These are phyloP conservation scores for Mizuhopecten yessoensis DNA, from an alignment of 1,140 invertebrate genomes.

Conservation along the genomic window DNA sequence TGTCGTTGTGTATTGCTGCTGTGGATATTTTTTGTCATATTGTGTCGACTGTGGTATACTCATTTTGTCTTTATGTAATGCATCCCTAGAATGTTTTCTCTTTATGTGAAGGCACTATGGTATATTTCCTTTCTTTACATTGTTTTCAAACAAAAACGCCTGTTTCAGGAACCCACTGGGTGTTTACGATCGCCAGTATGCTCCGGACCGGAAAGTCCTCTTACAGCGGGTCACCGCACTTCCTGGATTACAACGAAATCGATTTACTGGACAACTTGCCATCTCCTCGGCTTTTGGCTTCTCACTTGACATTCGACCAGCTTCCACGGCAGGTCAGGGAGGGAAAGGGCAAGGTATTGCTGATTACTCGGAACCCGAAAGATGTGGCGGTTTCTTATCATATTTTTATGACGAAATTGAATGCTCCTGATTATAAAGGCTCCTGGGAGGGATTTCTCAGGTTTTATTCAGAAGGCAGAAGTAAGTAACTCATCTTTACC, in stretches of 20 bases:
- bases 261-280: background rate
- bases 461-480: background rate
- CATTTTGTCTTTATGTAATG: no score
- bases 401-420: background rate
- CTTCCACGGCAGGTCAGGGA: background rate
- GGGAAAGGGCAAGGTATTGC: background rate
- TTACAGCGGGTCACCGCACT: background rate
- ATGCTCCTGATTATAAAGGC: background rate
- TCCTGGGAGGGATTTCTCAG: background rate
- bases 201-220: background rate
- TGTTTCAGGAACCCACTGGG: slow-evolving; percentile 4
- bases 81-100: no score
- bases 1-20: no score
- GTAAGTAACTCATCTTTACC: background rate
- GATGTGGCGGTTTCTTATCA: background rate
- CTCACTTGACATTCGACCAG: background rate
- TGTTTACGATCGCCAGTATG: slow-evolving; percentile 14
- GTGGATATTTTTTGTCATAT: no score
- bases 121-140: no score
- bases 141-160: no score
- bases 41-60: no score
- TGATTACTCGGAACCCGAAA: background rate
- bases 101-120: no score
- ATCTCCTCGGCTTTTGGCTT: background rate
- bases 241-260: background rate